Conservation (phyloP, 2,797 vertebrate genomes). For the Streptopelia turtur region DNA sequence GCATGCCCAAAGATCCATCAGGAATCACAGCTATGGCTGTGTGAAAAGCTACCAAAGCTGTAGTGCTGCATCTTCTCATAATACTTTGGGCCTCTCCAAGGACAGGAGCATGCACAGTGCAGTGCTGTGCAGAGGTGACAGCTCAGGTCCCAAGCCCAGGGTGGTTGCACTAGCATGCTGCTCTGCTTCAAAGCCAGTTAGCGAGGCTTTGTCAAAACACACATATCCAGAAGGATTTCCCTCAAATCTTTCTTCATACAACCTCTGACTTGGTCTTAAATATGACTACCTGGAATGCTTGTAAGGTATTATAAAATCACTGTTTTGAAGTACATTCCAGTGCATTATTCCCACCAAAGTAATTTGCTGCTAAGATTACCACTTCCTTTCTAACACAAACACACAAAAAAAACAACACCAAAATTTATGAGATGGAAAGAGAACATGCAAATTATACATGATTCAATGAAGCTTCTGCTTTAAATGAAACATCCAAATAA, state of each 20-base stretch:
- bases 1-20: background rate
- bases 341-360: background rate
- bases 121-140: background rate
- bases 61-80: background rate
- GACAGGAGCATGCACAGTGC: background rate
- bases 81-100: background rate
- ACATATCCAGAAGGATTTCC: background rate
- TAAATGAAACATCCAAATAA: background rate
- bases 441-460: background rate
- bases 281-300: background rate
- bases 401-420: no score
- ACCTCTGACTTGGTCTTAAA: background rate
- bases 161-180: fast-evolving
- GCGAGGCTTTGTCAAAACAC: fast-evolving
- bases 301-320: background rate
- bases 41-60: fast-evolving
- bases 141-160: background rate
- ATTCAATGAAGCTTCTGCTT: background rate
- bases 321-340: background rate
- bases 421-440: background rate
- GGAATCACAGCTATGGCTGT: background rate
- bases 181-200: background rate
- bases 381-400: background rate
- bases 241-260: background rate
- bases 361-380: background rate